These are phyloP conservation scores for Melanotaenia boesemani DNA, from an alignment of 2,797 vertebrate species.

Conservation along the genomic window DNA sequence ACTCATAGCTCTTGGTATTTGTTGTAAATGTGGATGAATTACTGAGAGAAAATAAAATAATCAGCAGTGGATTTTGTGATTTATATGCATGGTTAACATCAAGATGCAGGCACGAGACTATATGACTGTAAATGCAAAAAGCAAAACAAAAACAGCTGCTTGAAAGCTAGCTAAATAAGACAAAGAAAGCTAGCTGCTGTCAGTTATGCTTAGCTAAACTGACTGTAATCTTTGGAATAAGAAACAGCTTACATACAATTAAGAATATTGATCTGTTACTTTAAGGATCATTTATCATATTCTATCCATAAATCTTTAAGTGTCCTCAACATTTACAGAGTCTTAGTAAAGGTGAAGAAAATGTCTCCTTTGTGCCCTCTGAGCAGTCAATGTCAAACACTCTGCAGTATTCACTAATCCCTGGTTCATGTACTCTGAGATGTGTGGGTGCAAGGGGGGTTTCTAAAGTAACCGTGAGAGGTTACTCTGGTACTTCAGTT, in stretches of 20 bases:
- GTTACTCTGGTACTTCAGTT: slow-evolving; percentile 52
- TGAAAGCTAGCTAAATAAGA: background rate
- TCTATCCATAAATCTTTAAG: slow-evolving; percentile 2
- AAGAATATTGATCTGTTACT: slow-evolving; percentile 5
- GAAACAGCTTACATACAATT: background rate
- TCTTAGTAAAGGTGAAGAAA: slow-evolving; percentile 17
- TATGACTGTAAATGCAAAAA: background rate
- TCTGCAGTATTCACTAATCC: slow-evolving; percentile 38
- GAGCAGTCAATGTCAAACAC: slow-evolving; percentile 24
- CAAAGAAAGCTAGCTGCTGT: background rate
- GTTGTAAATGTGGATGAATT: background rate
- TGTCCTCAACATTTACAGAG: slow-evolving; percentile 23
- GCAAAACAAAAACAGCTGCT: background rate
- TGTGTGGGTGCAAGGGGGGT: slow-evolving; percentile 20
- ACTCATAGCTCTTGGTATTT: background rate
- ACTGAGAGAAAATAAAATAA: background rate
- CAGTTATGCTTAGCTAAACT: background rate
- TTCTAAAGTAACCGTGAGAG: slow-evolving; percentile 26
- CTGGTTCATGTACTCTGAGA: slow-evolving; percentile 5
- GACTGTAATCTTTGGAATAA: background rate
- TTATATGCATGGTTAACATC: background rate
- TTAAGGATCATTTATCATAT: slow-evolving; percentile 20
- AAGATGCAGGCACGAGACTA: background rate
- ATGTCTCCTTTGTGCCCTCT: slow-evolving; percentile 12
- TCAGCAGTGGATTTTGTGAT: background rate